Evolutionary conservation across 2,888 invertebrate genomes (phyloP).

Genomic region (Lepidonotus clava): DNA sequence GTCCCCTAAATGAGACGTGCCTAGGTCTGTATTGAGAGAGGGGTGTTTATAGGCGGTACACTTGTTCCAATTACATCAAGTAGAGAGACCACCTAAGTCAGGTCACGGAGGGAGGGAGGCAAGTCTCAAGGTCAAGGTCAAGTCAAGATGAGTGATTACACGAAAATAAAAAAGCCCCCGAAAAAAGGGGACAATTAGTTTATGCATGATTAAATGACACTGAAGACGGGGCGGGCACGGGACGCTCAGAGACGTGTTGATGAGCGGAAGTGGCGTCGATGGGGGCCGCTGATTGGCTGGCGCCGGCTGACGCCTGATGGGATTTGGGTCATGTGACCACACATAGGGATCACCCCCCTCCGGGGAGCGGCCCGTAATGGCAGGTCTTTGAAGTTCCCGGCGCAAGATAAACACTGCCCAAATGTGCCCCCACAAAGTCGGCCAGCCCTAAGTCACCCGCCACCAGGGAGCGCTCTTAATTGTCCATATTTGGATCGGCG

Average conservation of each 20-base stretch:
- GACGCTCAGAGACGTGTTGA: conserved; percentile 33
- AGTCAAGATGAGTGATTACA: conserved; percentile 43
- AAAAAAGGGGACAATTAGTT: conserved; percentile 14
- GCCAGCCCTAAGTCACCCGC: not conserved
- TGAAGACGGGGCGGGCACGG: conserved; percentile 9
- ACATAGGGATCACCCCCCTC: conserved; percentile 35
- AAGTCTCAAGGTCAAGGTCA: conserved; percentile 41
- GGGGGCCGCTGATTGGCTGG: conserved; percentile 45
- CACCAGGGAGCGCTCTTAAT: conserved; percentile 39
- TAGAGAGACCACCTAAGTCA: not conserved
- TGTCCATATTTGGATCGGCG: conserved; percentile 41
- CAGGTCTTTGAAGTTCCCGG: conserved; percentile 18
- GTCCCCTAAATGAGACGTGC: too few relatives aligned
- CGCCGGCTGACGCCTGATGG: conserved; percentile 45
- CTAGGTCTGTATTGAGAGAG: too few relatives aligned
- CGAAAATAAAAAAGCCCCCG: not conserved
- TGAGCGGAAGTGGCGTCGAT: conserved; percentile 46
- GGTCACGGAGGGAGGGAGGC: not conserved
- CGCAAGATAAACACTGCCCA: conserved; percentile 50
- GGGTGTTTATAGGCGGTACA: not conserved
- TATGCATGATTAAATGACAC: conserved; percentile 52
- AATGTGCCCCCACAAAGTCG: conserved; percentile 47
- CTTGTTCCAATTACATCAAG: not conserved
- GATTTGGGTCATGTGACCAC: conserved; percentile 54
- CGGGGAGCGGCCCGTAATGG: conserved; percentile 30